phyloP scores from a whole-genome alignment of 2,888 invertebrate species.

The Liposcelis brunnea region DNA sequence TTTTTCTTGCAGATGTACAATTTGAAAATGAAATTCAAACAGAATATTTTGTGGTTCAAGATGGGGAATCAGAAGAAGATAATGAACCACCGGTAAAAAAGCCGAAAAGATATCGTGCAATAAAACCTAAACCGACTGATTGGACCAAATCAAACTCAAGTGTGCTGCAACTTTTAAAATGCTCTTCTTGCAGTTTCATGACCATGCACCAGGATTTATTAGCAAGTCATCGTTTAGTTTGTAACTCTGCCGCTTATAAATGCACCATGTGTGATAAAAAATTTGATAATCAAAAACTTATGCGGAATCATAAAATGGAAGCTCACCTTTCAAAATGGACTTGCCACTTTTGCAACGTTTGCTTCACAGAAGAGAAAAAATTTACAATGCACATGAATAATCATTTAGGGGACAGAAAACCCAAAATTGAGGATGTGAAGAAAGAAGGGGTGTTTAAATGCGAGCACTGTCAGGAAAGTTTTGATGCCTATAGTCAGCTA shows the following conservation, averaged over 20 bases:
- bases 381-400: slow-evolving; percentile 14
- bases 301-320: slow-evolving; percentile 12
- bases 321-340: slow-evolving; percentile 14
- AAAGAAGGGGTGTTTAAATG: slow-evolving; percentile 12
- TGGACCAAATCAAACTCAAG: slow-evolving; percentile 1
- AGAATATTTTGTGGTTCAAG: too few species aligned
- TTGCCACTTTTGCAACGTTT: slow-evolving; percentile 13
- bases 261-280: slow-evolving; percentile 14
- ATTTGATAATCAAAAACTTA: slow-evolving; percentile 13
- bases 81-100: too few species aligned
- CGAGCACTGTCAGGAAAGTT: slow-evolving; percentile 14
- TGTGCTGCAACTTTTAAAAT: slow-evolving; percentile 3
- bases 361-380: slow-evolving; percentile 13
- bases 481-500: slow-evolving; percentile 9
- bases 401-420: slow-evolving; percentile 11
- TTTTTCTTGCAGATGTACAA: too few species aligned
- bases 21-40: too few species aligned
- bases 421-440: slow-evolving; percentile 13
- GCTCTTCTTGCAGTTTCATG: slow-evolving; percentile 8
- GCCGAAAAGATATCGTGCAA: too few species aligned
- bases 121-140: too few species aligned
- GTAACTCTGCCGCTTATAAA: slow-evolving; percentile 8
- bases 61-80: too few species aligned
- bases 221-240: too few species aligned
- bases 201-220: neutral